Evolutionary conservation across 1,140 invertebrate genomes (phyloP), one percentile per base, ranked within the genome.

Genomic region (Odontomachus brunneus): DNA sequence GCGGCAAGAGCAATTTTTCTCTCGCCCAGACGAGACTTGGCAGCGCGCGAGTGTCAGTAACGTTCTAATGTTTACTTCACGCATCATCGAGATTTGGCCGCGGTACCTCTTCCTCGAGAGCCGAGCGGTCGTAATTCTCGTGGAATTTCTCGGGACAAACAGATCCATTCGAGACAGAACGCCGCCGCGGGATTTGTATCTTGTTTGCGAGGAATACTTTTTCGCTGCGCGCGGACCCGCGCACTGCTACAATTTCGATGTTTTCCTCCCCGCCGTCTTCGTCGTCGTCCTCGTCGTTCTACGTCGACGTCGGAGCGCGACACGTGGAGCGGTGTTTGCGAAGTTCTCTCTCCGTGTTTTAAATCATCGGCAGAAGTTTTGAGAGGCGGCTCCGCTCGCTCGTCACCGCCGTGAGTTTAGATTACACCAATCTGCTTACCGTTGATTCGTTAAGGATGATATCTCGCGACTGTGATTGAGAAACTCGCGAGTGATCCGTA

Each of bases 101-200:
- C 5, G 9, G 29, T 55, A 67, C 22, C 29, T 65, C 44, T 53
- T 33, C 9, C 11, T 3, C 38, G 38, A 44, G 9, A 44, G 9
- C 26, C 15, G 38, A 11, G 1, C 7, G 19, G 0, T 84, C 9
- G 66, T 82, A 65, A 86, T 71, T 82, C 38, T 66, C 15, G 15
- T 15, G n/a, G 55, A 85, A 51, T 71, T 82, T 53, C 17, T 51
- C 55, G 22, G 24, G n/a, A 75, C 44, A 86, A 86, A 86, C 76
- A 85, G 26, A 48, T 51, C n/a, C 12, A 63, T 74, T 74, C 26
- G 29, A 17, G 51, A 53, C 55, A 48, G 48, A 15, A 22, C 44
- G 49, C 22, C 53, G 59, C 66, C 38, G 24, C 60, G 24, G 59
- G 53, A 82, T 82, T 74, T 59, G 63, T 75, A 74, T 75, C 62